These are phyloP conservation scores for Serripes groenlandicus DNA, from an alignment of 2,888 invertebrate species.

Conservation along the genomic window DNA sequence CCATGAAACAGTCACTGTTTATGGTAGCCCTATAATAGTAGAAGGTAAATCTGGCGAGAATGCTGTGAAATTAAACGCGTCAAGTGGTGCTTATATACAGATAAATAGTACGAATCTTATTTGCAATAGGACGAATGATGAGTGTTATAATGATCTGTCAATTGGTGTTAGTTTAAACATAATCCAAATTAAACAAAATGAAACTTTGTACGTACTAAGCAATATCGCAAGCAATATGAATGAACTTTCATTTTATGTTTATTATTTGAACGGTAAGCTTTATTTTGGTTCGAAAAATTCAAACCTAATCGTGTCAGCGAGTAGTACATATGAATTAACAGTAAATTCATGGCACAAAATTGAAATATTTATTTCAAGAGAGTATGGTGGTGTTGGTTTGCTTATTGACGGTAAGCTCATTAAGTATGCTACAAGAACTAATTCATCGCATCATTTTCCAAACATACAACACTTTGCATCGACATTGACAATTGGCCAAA, in stretches of 20 bases:
- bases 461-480: not conserved
- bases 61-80: slow-evolving; percentile 42
- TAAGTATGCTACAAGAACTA: not conserved
- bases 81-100: slow-evolving; percentile 52
- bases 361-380: slow-evolving; percentile 33
- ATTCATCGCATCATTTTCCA: not conserved
- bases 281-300: slow-evolving; percentile 18
- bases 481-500: not conserved
- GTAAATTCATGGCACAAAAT: slow-evolving; percentile 39
- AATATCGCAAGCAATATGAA: not conserved
- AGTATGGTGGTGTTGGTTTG: slow-evolving; percentile 23
- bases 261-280: not conserved
- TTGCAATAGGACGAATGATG: slow-evolving; percentile 38
- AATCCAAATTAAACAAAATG: not conserved
- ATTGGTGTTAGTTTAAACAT: slow-evolving; percentile 42
- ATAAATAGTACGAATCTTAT: slow-evolving; percentile 32
- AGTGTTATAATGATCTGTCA: slow-evolving; percentile 55
- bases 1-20: slow-evolving; percentile 36
- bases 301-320: slow-evolving; percentile 25
- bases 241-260: not conserved
- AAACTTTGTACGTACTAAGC: slow-evolving; percentile 33
- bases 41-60: slow-evolving; percentile 7
- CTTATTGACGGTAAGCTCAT: slow-evolving; percentile 34
- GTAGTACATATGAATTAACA: slow-evolving; percentile 27
- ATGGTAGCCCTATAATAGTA: slow-evolving; percentile 49